Evolutionary conservation across 1,140 invertebrate genomes (phyloP).

Genomic region (Rhizoglyphus robini): DNA sequence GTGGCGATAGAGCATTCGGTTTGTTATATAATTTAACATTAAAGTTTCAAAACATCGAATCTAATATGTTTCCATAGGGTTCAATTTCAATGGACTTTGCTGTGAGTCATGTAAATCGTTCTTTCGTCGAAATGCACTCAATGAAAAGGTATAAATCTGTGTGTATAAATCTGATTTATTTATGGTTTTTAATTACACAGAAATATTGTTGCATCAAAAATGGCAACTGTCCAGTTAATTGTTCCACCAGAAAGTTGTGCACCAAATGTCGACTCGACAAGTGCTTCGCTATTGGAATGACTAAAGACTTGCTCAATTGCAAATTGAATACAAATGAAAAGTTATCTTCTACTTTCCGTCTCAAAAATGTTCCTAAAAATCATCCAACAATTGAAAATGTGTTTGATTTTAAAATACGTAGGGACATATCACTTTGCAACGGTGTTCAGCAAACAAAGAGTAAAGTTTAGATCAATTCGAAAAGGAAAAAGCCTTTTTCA

Average conservation of each 20-base stretch:
- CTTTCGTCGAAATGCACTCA: constrained; percentile 82
- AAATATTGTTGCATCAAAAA: constrained; percentile 35
- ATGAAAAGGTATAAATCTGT: constrained; percentile 60
- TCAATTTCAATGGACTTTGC: constrained; percentile 93
- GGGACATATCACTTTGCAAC: too few species aligned
- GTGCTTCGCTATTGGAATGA: neutral
- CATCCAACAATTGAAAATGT: too few species aligned
- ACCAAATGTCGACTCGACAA: constrained; percentile 34
- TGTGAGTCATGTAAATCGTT: constrained; percentile 97
- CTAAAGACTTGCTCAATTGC: neutral
- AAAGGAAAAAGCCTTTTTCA: too few species aligned
- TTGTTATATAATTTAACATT: neutral
- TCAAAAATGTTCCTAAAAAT: neutral
- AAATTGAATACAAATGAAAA: neutral
- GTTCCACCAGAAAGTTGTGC: neutral
- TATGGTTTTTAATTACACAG: constrained; percentile 22
- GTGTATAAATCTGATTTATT: too few species aligned
- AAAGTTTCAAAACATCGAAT: neutral
- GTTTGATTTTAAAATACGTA: too few species aligned
- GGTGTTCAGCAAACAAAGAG: too few species aligned
- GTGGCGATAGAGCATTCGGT: constrained; percentile 76
- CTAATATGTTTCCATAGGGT: constrained; percentile 35
- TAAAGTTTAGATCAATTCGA: too few species aligned
- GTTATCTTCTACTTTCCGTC: too few species aligned
- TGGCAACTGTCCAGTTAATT: neutral